Evolutionary conservation across 2,113 vertebrate genomes (phyloP).

Genomic region (Cyprinus carpio): DNA sequence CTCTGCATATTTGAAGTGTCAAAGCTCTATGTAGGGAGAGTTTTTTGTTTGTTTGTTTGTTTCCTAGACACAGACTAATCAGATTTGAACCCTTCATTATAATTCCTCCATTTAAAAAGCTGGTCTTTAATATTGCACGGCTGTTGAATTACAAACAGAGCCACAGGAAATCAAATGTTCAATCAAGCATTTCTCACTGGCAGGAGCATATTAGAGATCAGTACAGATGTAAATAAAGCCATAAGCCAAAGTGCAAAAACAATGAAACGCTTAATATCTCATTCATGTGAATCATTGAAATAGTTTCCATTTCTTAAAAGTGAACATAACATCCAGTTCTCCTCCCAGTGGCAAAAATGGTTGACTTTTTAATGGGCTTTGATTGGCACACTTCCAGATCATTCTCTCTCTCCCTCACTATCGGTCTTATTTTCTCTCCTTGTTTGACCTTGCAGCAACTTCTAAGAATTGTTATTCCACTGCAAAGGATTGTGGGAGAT

Average conservation of each 20-base stretch:
- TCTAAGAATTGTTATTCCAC: conserved; percentile 17
- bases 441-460: conserved; percentile 44
- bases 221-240: conserved; percentile 14
- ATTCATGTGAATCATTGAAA: conserved; percentile 21
- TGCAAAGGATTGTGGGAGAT: conserved; percentile 27
- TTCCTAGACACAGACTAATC: conserved; percentile 16
- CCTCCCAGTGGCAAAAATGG: conserved; percentile 37
- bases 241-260: background rate
- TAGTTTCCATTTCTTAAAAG: conserved; percentile 27
- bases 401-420: conserved; percentile 22
- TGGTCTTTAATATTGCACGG: background rate
- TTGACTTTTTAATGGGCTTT: conserved; percentile 46
- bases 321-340: conserved; percentile 27
- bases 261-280: conserved; percentile 2
- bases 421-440: conserved; percentile 40
- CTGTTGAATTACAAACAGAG: conserved; percentile 6
- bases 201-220: conserved; percentile 3
- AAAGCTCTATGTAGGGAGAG: background rate
- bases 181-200: conserved; percentile 12
- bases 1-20: background rate
- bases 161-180: conserved; percentile 21
- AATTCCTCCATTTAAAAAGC: conserved; percentile 10
- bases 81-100: conserved; percentile 18
- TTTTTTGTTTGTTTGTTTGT: background rate
- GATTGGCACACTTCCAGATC: conserved; percentile 31